Evolutionary conservation across 1,140 invertebrate genomes (phyloP).

Genomic region (Brachionus rotundiformis): DNA sequence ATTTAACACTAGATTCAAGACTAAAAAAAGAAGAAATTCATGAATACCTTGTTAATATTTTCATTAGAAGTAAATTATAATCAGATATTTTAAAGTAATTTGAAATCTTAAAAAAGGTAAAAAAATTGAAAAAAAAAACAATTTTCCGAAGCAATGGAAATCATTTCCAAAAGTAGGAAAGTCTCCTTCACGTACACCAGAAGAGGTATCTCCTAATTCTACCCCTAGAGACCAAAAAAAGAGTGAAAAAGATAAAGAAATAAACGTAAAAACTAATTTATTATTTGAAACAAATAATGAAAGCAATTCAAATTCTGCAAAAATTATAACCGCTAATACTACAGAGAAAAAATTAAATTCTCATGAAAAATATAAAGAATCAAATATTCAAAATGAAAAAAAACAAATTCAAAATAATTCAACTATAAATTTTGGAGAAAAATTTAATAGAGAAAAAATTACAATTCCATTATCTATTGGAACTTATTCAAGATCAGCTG

Average conservation of each 20-base stretch:
- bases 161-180: slow-evolving; percentile 19
- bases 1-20: not conserved
- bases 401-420: not conserved
- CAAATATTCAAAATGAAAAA: not conserved
- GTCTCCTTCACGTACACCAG: not conserved
- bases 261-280: too few species aligned
- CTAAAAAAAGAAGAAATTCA: not conserved
- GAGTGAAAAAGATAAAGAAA: not conserved
- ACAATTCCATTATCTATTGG: not conserved
- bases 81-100: too few species aligned
- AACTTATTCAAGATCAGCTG: not conserved
- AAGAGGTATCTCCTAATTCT: not conserved
- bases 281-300: too few species aligned
- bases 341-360: too few species aligned
- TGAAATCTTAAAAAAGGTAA: not conserved
- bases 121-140: not conserved
- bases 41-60: slow-evolving; percentile 3
- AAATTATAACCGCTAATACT: too few species aligned
- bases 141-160: slow-evolving; percentile 1
- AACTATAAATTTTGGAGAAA: too few species aligned
- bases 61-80: not conserved
- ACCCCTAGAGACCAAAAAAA: not conserved
- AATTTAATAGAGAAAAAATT: not conserved
- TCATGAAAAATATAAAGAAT: too few species aligned
- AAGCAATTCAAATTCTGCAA: too few species aligned